Percentiles rank a stretch among this genome's conserved stretches.
These are phyloP conservation scores for Antechinus stuartii DNA, from an alignment of 2,113 vertebrate species.

Conservation along the genomic window DNA sequence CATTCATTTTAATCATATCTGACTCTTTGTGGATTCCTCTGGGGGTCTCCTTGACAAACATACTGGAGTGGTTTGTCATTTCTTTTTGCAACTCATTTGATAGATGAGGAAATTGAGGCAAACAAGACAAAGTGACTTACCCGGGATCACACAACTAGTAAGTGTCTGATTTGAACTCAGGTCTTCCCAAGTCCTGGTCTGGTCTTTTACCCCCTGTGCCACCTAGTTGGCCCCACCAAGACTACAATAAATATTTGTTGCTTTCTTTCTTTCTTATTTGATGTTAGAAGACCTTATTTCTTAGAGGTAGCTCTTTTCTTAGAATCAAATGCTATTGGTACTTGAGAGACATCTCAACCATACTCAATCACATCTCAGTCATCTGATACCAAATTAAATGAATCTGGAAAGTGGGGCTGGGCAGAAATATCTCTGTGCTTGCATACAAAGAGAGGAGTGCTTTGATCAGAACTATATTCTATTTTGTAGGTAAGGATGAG, in stretches of 20 bases:
- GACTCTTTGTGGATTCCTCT: not conserved
- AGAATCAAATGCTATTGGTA: not conserved
- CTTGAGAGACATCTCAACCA: not conserved
- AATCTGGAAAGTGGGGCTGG: not conserved
- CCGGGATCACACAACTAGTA: not conserved
- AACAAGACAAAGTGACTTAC: not conserved
- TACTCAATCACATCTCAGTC: not conserved
- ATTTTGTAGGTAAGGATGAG: not conserved
- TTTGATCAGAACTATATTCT: not conserved
- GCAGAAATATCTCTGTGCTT: not conserved
- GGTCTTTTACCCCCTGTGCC: too few species aligned
- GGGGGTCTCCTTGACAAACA: not conserved
- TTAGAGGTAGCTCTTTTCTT: not conserved
- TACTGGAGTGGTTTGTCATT: not conserved
- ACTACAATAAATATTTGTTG: not conserved
- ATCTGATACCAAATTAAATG: not conserved
- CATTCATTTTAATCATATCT: not conserved
- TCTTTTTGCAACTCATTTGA: not conserved
- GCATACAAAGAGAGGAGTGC: not conserved
- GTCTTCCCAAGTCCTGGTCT: too few species aligned
- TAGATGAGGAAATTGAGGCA: not conserved
- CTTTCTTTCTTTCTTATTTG: not conserved
- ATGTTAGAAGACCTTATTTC: not conserved
- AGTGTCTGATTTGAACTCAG: not conserved
- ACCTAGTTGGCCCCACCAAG: too few species aligned